Evolutionary conservation across 1,140 invertebrate species (phyloP), one percentile per base, ranked within the genome.

Genomic region (Saxidomus purpurata): DNA sequence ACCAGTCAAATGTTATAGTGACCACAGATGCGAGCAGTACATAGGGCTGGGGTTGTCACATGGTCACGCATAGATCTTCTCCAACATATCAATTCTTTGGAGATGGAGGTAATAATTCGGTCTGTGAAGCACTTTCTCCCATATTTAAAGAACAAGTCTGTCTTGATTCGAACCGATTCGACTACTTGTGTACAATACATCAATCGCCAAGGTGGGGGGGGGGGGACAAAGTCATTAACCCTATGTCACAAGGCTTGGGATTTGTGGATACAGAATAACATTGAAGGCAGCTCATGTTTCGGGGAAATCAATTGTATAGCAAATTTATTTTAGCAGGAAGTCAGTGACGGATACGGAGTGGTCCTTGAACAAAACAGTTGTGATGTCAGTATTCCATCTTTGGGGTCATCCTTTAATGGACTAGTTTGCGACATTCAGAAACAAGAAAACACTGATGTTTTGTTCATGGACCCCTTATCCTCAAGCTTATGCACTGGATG

Each of bases 381-480:
- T 89, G 17, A 36, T 71, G 28, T 40, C 19, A 79, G 47, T 86
- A 36, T 81, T 88, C 61, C 9, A 11, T 15, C 3, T 52, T 9
- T 91, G 69, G 90, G 88, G 40, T 13, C 43, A 76, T 49, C 81
- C 80, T 15, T 28, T 63, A 19, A 88, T 91, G 49, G 84, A 91
- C 74, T 79, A 90, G 22, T 91, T 89, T 79, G 88, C 61, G 1
- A 69, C 88, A 17, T 15, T 61, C 17, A 11, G 61, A 34, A 91
- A 87, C 61, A 49, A 67, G 31, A 79, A 89, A 43, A 81, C 90
- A 9, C 22, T 15, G 22, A 47, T 91, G 67, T 86, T 86, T 77
- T 89, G 87, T 63, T 61, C 83, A 38, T 91, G 90, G 90, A 49
- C 36, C 52, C 77, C 77, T 8, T 49, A 91, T 31, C 81, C 74